A percentile compares a stretch with the other conserved stretches of the same genome.
phyloP scores from a whole-genome alignment of 2,888 invertebrate species.

The Zhuqinia jingwanae region DNA sequence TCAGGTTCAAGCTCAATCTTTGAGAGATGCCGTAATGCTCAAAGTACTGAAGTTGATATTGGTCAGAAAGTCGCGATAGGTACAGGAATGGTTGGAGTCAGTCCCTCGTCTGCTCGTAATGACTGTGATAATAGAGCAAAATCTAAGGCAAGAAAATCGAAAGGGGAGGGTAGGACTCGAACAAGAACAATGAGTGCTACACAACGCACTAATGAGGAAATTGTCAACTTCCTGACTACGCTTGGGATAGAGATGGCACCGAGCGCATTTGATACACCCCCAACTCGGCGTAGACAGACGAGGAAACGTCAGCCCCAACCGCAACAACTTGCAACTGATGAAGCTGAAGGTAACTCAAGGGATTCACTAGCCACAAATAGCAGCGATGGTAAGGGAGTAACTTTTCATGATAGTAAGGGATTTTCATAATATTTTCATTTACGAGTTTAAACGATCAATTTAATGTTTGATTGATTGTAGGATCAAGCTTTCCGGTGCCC shows the following conservation, averaged over 20 bases:
- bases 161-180: conserved; percentile 24
- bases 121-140: conserved; percentile 5
- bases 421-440: too few species aligned
- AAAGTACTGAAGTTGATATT: background rate
- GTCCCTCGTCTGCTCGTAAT: conserved; percentile 12
- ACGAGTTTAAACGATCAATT: background rate
- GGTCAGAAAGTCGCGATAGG: background rate
- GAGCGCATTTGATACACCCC: conserved; percentile 52
- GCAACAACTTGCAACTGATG: background rate
- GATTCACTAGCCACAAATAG: conserved; percentile 4
- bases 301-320: conserved; percentile 10
- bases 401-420: too few species aligned
- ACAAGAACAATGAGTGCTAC: conserved; percentile 42
- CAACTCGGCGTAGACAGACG: conserved; percentile 20
- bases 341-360: background rate
- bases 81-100: conserved; percentile 22
- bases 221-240: conserved; percentile 67
- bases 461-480: background rate
- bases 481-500: background rate
- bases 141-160: conserved; percentile 23
- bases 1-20: conserved; percentile 47
- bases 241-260: conserved; percentile 67
- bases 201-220: conserved; percentile 70
- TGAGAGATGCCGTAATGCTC: conserved; percentile 51
- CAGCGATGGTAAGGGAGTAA: conserved; percentile 26